Conservation (phyloP, 1,140 invertebrate species). For the Drosophila quadrilineata region DNA sequence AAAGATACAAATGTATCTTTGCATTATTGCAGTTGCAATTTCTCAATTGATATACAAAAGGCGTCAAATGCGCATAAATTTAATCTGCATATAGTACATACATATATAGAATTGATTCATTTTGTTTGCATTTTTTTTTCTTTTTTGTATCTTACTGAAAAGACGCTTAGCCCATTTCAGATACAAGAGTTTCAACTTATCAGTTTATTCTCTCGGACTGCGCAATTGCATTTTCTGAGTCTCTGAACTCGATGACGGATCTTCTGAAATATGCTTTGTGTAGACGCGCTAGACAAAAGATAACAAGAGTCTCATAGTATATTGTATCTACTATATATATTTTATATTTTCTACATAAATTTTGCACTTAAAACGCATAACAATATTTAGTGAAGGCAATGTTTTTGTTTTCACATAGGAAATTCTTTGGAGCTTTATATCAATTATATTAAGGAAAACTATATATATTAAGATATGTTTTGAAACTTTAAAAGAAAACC, state of each 20-base stretch:
- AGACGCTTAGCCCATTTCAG: too few species aligned
- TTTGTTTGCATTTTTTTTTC: neutral
- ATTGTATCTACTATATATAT: neutral
- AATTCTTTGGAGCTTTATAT: too few species aligned
- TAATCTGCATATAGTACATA: slow-evolving; percentile 23
- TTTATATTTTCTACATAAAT: slow-evolving; percentile 4
- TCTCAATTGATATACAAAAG: slow-evolving; percentile 49
- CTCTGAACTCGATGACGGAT: slow-evolving; percentile 1
- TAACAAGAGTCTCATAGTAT: slow-evolving; percentile 13
- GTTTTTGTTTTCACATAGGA: too few species aligned
- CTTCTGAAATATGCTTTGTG: slow-evolving; percentile 4
- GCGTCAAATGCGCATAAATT: slow-evolving; percentile 50
- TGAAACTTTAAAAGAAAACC: too few species aligned
- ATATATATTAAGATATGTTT: too few species aligned
- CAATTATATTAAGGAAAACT: too few species aligned
- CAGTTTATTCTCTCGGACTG: slow-evolving; percentile 28
- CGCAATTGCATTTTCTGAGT: slow-evolving; percentile 35
- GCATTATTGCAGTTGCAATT: slow-evolving; percentile 33
- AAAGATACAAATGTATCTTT: slow-evolving; percentile 15
- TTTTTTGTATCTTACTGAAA: too few species aligned
- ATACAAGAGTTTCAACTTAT: too few species aligned
- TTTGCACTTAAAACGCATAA: neutral
- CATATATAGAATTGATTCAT: slow-evolving; percentile 8
- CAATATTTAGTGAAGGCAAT: neutral
- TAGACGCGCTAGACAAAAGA: slow-evolving; percentile 21